Evolutionary conservation across 1,140 invertebrate genomes (phyloP), one percentile per base, ranked within the genome.

Genomic region (Drosophila varians): DNA sequence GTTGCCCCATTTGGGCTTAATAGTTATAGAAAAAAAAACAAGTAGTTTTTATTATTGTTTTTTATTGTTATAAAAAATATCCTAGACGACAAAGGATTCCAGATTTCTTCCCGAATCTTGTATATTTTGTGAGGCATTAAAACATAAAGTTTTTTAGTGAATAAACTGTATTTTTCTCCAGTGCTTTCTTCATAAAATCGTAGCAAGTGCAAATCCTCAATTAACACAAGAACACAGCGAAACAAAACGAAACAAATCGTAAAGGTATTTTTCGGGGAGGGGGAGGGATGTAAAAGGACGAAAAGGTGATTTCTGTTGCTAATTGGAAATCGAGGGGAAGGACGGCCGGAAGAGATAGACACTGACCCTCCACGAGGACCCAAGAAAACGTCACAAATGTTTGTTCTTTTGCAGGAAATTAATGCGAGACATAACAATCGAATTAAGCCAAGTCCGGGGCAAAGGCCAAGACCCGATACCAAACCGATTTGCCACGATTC

Each of bases 301-400:
- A 66, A 84, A 87, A 82, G 83, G 82, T 88, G 74, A 87, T 87
- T 87, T 60, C 82, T 87, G 82, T 64, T 77, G 82, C 82, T 87
- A 87, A 87, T 87, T 87, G 82, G 82, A 87, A 87, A 87, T 51
- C 53, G 74, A 80, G 76, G 76, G 75, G 60, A 43, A 25, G 11
- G 8, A 55, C 26, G 45, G 16, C 53, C 68, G 40, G 65, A 49
- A 70, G 52, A 45, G 60, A 71, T 18, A 71, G 68, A 60, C 31
- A 69, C 46, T 51, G 62, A 65, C 38, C 60, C 61, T 12, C 28
- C 54, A n/a, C 11, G 42, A 56, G 11, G 25, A 46, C 42, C 57
- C 61, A 16, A 28, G 12, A 42, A 11, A 66, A 9, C 38, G 64
- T 68, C 64, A 45, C 64, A 66, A 68, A 68, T 66, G 64, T 66